Base-by-base conservation (phyloP, 2,888 invertebrate species). In the Tenthredo amoena region DNA sequence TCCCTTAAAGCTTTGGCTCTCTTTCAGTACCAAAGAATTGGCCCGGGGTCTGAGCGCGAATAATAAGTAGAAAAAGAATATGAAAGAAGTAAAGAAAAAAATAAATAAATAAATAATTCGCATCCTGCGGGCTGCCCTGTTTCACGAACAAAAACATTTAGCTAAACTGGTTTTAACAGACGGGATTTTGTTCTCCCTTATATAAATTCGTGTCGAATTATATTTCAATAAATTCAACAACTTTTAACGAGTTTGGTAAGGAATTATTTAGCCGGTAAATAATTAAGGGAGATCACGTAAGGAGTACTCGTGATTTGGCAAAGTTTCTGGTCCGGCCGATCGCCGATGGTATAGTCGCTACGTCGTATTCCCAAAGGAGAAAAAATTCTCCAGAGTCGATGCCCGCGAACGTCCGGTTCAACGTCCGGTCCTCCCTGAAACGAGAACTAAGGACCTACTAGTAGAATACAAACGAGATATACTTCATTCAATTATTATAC, bases 381-480 rank as follows among this genome's bases (percentile, higher is more conserved):
- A 74, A 68, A 74, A 74, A 74, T 74, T 74, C 72, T 74, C 72
- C 21, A 40, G 72, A 74, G 72, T 74, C 72, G 72, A 74, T 74
- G 72, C 72, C 72, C 40, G 72, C 40, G 10, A 40, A 74, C 72
- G 72, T 74, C 72, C 72, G 72, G 72, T 74, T 74, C 72, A 74
- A 74, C 43, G 72, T 74, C 72, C 72, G 43, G 72, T 74, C 72
- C 72, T 74, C 43, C 72, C 72, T 74, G 72, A 74, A 74, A 74
- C 43, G 31, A 43, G 72, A 74, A 40, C 72, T n/a, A 74, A 40
- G 72, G 43, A 74, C 72, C 72, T 43, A 74, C 40, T 43, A 40
- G n/a, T 43, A 43, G 72, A 74, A 74, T 74, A 74, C 43, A 43
- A 74, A 74, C 72, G 72, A 74, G 40, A n/a, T 12, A 40, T 74